Base-by-base conservation (phyloP, 2,888 invertebrate species). In the Euzetes globulus region DNA sequence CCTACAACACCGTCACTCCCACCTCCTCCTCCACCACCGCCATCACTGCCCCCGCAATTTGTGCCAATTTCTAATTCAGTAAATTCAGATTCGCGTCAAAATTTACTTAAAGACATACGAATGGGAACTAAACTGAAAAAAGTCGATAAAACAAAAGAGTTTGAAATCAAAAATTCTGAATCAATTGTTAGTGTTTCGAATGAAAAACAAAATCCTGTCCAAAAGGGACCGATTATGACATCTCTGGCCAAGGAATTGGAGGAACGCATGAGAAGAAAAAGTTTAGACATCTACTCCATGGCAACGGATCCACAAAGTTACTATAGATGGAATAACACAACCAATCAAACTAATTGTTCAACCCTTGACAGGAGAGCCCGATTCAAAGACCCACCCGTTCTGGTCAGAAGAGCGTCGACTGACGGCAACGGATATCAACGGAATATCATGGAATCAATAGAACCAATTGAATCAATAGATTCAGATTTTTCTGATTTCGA, bases 401-500 rank as follows among this genome's bases (percentile, higher is more conserved):
- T 47, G 1, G n/a, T 25, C 45, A 25, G 22, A 4, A 17, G 41
- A 33, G 33, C 9, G 4, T 15, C 11, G n/a, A n/a, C 6, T 13
- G 27, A 13, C 25, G 11, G n/a, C 4, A n/a, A 50, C n/a, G 15
- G 22, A 55, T 22, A 33, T 22, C 37, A 68, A 19, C 22, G 2
- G n/a, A n/a, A n/a, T n/a, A 33, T 63, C 13, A 68, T 11, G 19
- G 25, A 68, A 68, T 68, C 68, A 9, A n/a, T 22, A 1, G 45
- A 19, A 37, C 41, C 68, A 9, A n/a, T 22, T 1, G 45, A 19
- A 37, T 7, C 15, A 19, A 22, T 41, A 19, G 68, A 68, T 15
- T 68, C 68, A 11, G 68, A 68, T 13, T 68, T 68, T 29, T 41
- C 41, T 68, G 68, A 68, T 19, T 17, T 6, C 13, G 68, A 68